Base-by-base conservation (phyloP, 1,140 invertebrate genomes). In the Cherax quadricarinatus region DNA sequence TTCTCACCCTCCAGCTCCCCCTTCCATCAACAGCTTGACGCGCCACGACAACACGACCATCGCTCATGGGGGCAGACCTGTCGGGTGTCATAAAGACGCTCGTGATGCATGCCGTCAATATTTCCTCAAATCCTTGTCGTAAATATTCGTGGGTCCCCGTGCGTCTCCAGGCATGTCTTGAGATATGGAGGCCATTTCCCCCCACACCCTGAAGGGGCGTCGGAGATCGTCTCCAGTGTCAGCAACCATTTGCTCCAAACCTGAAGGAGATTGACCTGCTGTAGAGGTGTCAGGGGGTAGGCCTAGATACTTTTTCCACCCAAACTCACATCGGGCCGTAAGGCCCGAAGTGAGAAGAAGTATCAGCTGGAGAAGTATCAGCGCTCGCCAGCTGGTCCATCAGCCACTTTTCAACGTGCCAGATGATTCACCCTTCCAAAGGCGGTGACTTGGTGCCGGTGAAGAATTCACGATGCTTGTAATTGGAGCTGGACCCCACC, bases 41-140 rank as follows among this genome's bases (percentile, higher is more conserved):
- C 88, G 73, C 80, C 70, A 85, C 88, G 88, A 90, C 88, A 90
- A 90, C 88, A 90, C 70, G 81, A 84, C 88, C 88, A 90, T 90
- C 88, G 78, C 66, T 90, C 88, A 90, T 83, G 48, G 53, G 70
- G 81, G 60, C 88, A 85, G 88, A 90, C 62, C 88, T 90, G 88
- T 90, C 88, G 88, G 88, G 88, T 90, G 88, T 90, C 88, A 90
- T 90, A 90, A 90, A 90, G 88, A 90, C 88, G 88, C 3, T 81
- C 81, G 60, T 90, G 88, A 90, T 90, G 62, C 60, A 90, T 90
- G 49, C 82, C 88, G 62, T 83, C 62, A 90, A 90, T 90, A 90
- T 90, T 90, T 90, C 88, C 88, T 90, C 88, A 62, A 90, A 90
- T 90, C 88, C 88, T 60, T 78, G 82, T 85, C 88, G 88, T 90